Percentiles rank a stretch among this genome's conserved stretches.
These are phyloP conservation scores for Poecilia gillii DNA, from an alignment of 2,797 vertebrate genomes.

Conservation along the genomic window DNA sequence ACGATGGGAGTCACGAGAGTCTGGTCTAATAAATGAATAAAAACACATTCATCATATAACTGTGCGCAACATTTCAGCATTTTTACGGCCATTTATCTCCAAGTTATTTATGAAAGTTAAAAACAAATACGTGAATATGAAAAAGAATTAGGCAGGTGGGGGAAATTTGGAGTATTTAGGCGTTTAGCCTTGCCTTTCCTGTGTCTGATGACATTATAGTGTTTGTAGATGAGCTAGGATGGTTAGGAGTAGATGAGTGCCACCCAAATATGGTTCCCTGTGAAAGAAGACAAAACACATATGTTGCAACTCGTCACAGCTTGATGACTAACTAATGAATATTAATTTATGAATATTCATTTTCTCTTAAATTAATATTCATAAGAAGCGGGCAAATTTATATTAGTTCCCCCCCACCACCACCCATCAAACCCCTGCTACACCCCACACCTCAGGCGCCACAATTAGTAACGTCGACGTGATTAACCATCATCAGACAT, in stretches of 20 bases:
- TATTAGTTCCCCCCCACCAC: background rate
- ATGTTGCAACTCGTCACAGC: background rate
- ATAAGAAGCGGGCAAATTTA: background rate
- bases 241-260: background rate
- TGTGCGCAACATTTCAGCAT: background rate
- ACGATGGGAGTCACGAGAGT: background rate
- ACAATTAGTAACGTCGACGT: background rate
- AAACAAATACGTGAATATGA: background rate
- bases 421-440: background rate
- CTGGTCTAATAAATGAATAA: background rate
- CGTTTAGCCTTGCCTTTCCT: no score
- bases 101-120: background rate
- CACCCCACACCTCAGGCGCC: background rate
- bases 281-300: background rate
- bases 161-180: background rate
- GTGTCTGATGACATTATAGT: background rate
- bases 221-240: background rate
- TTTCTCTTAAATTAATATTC: background rate
- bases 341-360: no score
- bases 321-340: background rate
- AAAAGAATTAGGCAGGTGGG: no score
- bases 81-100: background rate
- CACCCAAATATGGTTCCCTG: background rate
- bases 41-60: background rate
- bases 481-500: conserved; percentile 9